Base-by-base conservation (phyloP, 1,140 invertebrate genomes). In the Brachionus angularis region DNA sequence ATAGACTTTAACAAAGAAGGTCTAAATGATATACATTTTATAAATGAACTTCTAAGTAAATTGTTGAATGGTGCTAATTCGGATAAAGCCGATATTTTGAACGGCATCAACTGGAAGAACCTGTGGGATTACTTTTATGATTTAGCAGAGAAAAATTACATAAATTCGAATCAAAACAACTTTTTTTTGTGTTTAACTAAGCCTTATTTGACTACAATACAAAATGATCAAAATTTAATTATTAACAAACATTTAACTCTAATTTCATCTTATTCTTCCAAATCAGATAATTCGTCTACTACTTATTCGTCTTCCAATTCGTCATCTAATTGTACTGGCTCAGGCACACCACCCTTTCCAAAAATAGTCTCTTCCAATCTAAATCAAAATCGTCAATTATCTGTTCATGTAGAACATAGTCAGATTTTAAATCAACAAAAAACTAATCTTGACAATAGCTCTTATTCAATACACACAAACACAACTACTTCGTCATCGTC, bases 241-340 rank as follows among this genome's bases (percentile, higher is more conserved):
- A n/a, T n/a, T n/a, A n/a, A n/a, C n/a, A 67, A 67, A 47, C 62
- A 67, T 29, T 46, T 67, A n/a, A 58, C 53, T n/a, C 21, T 58
- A n/a, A 10, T 58, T 5, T 58, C 53, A 21, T 58, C 53, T 4
- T 36, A 58, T 16, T 58, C 53, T 36, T 58, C 53, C 1, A 58
- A 34, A 10, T 18, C 1, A 23, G 21, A 58, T 58, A 39, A 31
- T 0, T 33, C 53, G 5, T 58, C 53, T 3, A 58, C 53, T 36
- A 58, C 36, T 23, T 58, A 58, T 36, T 58, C 53, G 1, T 39
- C 53, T 2, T 58, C 53, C 1, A 58, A 31, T 58, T 58, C 53
- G 12, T 58, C 53, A 1, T 31, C 53, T 10, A 58, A 18, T 21
- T n/a, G n/a, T n/a, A n/a, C n/a, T n/a, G n/a, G n/a, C n/a, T n/a